Evolutionary conservation across 2,797 vertebrate species (phyloP).

Genomic region (Crocidura indochinensis): DNA sequence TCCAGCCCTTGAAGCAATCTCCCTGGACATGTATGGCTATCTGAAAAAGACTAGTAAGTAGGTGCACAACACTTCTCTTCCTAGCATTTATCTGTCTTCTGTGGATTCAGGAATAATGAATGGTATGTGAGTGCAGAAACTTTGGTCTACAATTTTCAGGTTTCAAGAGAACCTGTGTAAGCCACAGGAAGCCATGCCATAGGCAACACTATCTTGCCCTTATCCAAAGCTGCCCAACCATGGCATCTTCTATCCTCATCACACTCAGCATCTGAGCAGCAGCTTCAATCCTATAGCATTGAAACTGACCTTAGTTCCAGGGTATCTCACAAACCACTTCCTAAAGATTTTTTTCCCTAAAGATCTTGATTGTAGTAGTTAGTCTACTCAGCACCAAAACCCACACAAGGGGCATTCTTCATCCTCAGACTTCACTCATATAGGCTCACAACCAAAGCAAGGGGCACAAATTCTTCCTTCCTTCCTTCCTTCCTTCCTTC

Average conservation of each 20-base stretch:
- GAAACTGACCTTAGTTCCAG: neutral
- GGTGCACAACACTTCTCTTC: neutral
- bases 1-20: too few species aligned
- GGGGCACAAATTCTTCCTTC: too few species aligned
- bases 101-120: slow-evolving; percentile 3
- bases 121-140: neutral
- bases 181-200: neutral
- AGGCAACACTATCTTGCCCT: neutral
- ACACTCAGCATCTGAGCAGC: neutral
- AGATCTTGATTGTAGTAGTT: too few species aligned
- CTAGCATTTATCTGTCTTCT: neutral
- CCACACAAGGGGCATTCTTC: too few species aligned
- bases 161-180: neutral
- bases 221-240: neutral
- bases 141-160: neutral
- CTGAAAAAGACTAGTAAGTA: neutral
- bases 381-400: too few species aligned
- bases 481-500: too few species aligned
- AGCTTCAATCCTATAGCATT: neutral
- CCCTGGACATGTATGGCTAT: too few species aligned
- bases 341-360: neutral
- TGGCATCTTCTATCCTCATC: neutral
- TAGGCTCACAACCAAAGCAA: too few species aligned
- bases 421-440: too few species aligned
- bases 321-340: neutral